Evolutionary conservation across 1,140 invertebrate species (phyloP).

Genomic region (Drosophila tropicalis): DNA sequence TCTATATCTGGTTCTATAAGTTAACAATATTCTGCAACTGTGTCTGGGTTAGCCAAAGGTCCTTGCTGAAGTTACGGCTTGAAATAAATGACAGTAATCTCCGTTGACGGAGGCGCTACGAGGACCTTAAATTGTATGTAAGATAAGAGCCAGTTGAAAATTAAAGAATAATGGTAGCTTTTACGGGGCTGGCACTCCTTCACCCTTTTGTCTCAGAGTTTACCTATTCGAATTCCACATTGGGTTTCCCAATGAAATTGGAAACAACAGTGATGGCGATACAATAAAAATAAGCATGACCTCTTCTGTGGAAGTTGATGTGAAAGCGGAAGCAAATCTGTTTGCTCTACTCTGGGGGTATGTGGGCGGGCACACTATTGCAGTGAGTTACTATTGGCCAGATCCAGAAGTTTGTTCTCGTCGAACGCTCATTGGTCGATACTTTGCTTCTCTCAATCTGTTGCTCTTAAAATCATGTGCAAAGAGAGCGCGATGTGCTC

Average conservation of each 20-base stretch:
- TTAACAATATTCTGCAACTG: no score
- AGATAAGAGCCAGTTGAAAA: neutral
- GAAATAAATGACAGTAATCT: neutral
- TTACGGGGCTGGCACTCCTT: neutral
- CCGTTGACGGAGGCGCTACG: neutral
- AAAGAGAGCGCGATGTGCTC: neutral
- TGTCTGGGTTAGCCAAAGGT: no score
- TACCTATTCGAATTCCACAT: constrained; percentile 6
- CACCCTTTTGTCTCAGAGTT: neutral
- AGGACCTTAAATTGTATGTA: neutral
- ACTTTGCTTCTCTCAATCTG: neutral
- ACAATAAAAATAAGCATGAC: constrained; percentile 9
- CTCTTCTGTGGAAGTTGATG: neutral
- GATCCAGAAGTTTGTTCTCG: neutral
- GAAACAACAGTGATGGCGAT: constrained; percentile 6
- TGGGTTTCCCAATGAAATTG: neutral
- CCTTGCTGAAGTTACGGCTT: neutral
- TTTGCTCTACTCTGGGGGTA: neutral
- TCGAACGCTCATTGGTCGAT: neutral
- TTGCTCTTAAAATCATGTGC: neutral
- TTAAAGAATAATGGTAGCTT: constrained; percentile 1
- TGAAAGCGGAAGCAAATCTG: constrained; percentile 1
- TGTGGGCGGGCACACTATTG: neutral
- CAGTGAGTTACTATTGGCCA: neutral
- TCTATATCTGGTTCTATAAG: no score